A percentile compares a stretch with the other conserved stretches of the same genome.
phyloP scores from a whole-genome alignment of 2,797 vertebrate species.

The Momotus momota region DNA sequence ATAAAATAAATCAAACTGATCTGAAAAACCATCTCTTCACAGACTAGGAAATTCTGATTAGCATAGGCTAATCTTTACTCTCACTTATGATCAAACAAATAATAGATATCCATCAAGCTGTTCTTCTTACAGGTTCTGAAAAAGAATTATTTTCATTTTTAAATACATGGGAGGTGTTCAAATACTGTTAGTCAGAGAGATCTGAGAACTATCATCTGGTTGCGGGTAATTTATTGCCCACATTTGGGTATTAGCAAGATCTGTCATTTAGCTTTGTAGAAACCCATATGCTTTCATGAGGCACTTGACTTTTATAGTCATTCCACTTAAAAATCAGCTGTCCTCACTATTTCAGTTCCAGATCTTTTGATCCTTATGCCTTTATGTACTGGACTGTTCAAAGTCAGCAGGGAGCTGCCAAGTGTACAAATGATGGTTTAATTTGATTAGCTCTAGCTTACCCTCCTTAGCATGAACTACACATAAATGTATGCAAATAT shows the following conservation, averaged over 20 bases:
- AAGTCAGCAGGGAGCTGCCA: slow-evolving; percentile 55
- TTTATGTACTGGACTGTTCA: slow-evolving; percentile 60
- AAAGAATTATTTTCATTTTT: slow-evolving; percentile 6
- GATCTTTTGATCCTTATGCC: slow-evolving; percentile 58
- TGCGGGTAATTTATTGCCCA: slow-evolving; percentile 38
- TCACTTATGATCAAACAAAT: slow-evolving; percentile 4
- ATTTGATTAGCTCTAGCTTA: slow-evolving; percentile 61
- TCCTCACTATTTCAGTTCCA: slow-evolving; percentile 40
- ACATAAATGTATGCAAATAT: slow-evolving; percentile 67
- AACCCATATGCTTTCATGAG: slow-evolving; percentile 50
- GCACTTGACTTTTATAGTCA: slow-evolving; percentile 52
- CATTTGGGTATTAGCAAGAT: slow-evolving; percentile 44
- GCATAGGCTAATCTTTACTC: neutral
- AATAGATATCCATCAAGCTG: neutral
- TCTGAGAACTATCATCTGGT: neutral
- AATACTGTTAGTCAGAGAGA: neutral
- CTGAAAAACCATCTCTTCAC: slow-evolving; percentile 5
- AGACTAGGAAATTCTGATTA: slow-evolving; percentile 22
- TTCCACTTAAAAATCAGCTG: slow-evolving; percentile 50
- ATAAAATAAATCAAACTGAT: slow-evolving; percentile 3
- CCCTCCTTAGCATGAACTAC: slow-evolving; percentile 41
- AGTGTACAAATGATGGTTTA: slow-evolving; percentile 47
- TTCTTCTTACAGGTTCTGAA: neutral
- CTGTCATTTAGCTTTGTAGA: slow-evolving; percentile 32
- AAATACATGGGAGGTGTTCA: slow-evolving; percentile 33